Evolutionary conservation across 92 coral and sea anemone species (phyloP).

Genomic region (Porites divaricata): DNA sequence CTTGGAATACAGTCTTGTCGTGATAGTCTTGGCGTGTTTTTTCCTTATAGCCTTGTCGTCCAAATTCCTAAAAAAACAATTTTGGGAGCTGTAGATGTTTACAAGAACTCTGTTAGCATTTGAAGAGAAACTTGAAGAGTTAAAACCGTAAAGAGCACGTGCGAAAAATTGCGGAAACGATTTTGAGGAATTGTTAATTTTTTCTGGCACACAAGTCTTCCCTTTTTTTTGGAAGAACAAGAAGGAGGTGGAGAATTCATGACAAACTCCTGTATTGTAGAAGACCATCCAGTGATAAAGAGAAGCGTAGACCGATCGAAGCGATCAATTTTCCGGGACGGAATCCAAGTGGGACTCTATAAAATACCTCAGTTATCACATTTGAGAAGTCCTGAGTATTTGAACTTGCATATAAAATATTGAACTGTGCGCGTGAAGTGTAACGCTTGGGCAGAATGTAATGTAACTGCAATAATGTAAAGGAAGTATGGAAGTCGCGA

Average conservation of each 20-base stretch:
- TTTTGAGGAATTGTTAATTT: no score
- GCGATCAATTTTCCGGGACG: neutral
- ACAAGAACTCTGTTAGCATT: conserved; percentile 12
- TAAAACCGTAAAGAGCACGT: neutral
- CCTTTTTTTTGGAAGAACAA: no score
- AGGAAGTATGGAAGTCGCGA: neutral
- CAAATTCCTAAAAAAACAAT: conserved; percentile 15
- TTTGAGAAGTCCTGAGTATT: neutral
- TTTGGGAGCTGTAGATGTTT: neutral
- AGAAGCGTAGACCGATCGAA: neutral
- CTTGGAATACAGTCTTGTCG: conserved; percentile 42
- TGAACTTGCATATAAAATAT: neutral
- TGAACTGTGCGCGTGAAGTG: neutral
- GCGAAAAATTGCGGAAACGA: neutral
- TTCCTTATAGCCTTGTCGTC: conserved; percentile 28
- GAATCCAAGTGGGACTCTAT: neutral
- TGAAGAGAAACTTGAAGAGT: no score
- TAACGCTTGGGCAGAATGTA: neutral
- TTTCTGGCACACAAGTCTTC: no score
- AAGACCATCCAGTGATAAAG: no score
- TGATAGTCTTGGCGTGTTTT: conserved; percentile 34
- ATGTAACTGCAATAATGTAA: neutral
- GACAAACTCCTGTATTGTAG: no score
- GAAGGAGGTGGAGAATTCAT: no score
- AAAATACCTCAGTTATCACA: no score